Evolutionary conservation across 1,140 invertebrate species (phyloP), one percentile per base, ranked within the genome.

Genomic region (Asobara japonica): DNA sequence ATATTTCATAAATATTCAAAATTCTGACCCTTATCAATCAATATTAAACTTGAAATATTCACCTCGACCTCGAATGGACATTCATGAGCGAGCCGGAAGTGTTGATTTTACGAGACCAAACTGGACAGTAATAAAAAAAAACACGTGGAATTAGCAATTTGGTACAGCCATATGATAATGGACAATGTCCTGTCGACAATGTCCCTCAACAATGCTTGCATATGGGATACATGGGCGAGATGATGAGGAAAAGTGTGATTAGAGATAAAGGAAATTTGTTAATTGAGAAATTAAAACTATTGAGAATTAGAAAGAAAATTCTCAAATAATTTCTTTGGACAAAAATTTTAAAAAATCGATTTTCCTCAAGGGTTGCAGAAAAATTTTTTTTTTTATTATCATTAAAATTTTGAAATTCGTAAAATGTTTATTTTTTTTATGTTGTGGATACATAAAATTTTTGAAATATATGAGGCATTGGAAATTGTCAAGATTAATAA

Each of bases 221-320:
- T n/a, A n/a, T 20, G 4, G 29, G 18, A 20, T 27, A 68, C 27
- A 45, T 29, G 41, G 38, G 22, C n/a, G 22, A 16, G 25, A 56
- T 76, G 83, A 85, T 85, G 83, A 85, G 84, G 84, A 85, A 85
- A 84, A 79, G 81, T 79, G 79, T 78, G 79, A 84, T 85, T 85
- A 56, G 10, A 56, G 22, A 56, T 11, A 13, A 56, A 18, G 25
- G 11, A 11, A 56, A 27, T 2, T n/a, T n/a, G n/a, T n/a, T n/a
- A n/a, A n/a, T n/a, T n/a, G n/a, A n/a, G n/a, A n/a, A n/a, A n/a
- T n/a, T n/a, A n/a, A n/a, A n/a, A n/a, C n/a, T n/a, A n/a, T n/a
- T n/a, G n/a, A n/a, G n/a, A n/a, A n/a, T n/a, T n/a, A n/a, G n/a
- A n/a, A n/a, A n/a, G n/a, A n/a, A n/a, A n/a, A n/a, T n/a, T n/a